These are phyloP conservation scores for Semicossyphus pulcher DNA, from an alignment of 2,113 vertebrate genomes.

Conservation along the genomic window DNA sequence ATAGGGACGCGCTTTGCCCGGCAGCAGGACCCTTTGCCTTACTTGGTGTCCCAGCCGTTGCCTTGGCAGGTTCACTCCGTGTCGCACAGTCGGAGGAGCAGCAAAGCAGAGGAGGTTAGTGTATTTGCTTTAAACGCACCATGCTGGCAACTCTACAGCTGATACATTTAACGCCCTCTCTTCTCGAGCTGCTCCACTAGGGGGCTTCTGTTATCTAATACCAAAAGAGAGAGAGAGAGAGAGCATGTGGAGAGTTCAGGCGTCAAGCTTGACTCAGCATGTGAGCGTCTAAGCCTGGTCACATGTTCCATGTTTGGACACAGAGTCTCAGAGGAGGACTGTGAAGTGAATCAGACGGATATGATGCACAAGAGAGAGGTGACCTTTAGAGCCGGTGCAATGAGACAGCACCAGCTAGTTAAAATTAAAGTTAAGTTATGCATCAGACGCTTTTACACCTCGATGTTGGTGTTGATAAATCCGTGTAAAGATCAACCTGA, in stretches of 20 bases:
- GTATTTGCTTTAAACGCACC: too few species aligned
- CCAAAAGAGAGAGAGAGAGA: not conserved
- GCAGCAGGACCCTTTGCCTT: constrained; percentile 83
- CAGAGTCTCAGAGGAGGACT: not conserved
- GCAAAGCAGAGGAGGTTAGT: constrained; percentile 85
- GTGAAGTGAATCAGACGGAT: not conserved
- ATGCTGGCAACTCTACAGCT: too few species aligned
- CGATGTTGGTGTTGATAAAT: too few species aligned
- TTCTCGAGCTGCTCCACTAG: not conserved
- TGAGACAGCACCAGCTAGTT: not conserved
- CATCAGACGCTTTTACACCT: too few species aligned
- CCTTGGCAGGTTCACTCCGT: constrained; percentile 91
- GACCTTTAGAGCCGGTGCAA: not conserved
- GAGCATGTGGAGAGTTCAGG: constrained; percentile 15
- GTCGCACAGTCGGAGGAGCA: constrained; percentile 85
- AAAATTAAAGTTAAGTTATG: not conserved
- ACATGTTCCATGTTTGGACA: not conserved
- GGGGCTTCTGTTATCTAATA: not conserved
- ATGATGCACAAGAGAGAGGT: not conserved
- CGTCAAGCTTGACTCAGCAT: constrained; percentile 39
- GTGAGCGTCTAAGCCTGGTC: constrained; percentile 18
- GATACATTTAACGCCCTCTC: too few species aligned
- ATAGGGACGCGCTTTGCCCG: constrained; percentile 77
- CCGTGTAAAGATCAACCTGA: not conserved
- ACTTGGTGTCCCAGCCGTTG: constrained; percentile 87